phyloP scores from a whole-genome alignment of 2,888 invertebrate genomes.

The Podotricha telesiphe region DNA sequence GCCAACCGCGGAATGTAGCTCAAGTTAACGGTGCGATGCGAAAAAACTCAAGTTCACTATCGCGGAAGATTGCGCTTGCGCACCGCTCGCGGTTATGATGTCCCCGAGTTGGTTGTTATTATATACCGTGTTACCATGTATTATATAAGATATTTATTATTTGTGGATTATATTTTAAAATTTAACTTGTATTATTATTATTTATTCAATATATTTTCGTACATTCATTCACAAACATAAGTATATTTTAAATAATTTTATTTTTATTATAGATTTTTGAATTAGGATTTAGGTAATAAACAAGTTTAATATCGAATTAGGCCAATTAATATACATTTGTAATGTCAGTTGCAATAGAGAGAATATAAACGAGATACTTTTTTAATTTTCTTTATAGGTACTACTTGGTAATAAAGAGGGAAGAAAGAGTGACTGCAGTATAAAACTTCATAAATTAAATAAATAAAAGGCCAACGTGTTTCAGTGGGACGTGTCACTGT shows the following conservation, averaged over 20 bases:
- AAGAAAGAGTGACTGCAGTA: no score
- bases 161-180: background rate
- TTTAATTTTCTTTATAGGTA: no score
- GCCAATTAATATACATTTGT: background rate
- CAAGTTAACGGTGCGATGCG: slow-evolving; percentile 71
- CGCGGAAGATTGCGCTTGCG: slow-evolving; percentile 82
- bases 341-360: no score
- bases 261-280: no score
- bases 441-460: no score
- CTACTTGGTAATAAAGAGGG: no score
- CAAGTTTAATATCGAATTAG: background rate
- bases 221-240: no score
- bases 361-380: no score
- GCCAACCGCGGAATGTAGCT: slow-evolving; percentile 79
- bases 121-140: slow-evolving; percentile 52
- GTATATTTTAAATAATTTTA: background rate
- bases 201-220: slow-evolving; percentile 1
- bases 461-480: no score
- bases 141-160: slow-evolving; percentile 51
- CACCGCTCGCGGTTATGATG: slow-evolving; percentile 76
- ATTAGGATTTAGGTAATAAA: background rate
- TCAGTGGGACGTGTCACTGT: no score
- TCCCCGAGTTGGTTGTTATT: slow-evolving; percentile 60
- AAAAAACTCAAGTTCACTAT: slow-evolving; percentile 83
- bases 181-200: background rate